phyloP scores from a whole-genome alignment of 2,797 vertebrate genomes.

The Catharus ustulatus region DNA sequence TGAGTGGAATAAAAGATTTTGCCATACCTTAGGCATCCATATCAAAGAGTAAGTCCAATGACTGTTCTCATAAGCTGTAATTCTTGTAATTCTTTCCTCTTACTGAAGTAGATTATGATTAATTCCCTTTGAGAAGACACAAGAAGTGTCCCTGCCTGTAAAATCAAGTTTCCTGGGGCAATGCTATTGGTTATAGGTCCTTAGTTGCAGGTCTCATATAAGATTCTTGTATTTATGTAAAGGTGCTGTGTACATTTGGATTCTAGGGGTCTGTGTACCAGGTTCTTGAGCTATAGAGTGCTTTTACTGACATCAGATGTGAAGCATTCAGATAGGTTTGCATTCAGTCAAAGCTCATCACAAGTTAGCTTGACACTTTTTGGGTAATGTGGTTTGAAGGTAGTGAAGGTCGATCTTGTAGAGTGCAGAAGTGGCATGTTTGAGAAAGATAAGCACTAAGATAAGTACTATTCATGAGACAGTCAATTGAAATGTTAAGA shows the following conservation, averaged over 20 bases:
- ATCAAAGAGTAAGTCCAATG: background rate
- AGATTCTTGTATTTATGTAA: slow-evolving; percentile 51
- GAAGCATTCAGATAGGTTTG: slow-evolving; percentile 57
- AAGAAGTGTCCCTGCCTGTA: background rate
- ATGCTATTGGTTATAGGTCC: background rate
- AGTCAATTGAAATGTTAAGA: background rate
- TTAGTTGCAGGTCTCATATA: background rate
- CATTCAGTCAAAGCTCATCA: slow-evolving; percentile 46
- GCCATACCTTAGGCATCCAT: background rate
- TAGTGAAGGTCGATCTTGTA: slow-evolving; percentile 33
- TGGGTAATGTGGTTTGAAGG: slow-evolving; percentile 21
- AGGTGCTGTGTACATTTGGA: slow-evolving; percentile 33
- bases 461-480: background rate
- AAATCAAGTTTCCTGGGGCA: background rate
- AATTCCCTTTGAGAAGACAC: background rate
- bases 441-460: background rate
- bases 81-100: background rate
- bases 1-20: background rate
- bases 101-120: background rate
- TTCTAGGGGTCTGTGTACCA: slow-evolving; percentile 27
- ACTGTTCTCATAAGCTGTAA: background rate
- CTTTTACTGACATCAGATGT: slow-evolving; percentile 24
- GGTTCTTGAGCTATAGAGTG: slow-evolving; percentile 42
- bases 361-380: slow-evolving; percentile 9
- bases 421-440: background rate